Conservation (phyloP, 2,888 invertebrate genomes). For the Bimastos eiseni region DNA sequence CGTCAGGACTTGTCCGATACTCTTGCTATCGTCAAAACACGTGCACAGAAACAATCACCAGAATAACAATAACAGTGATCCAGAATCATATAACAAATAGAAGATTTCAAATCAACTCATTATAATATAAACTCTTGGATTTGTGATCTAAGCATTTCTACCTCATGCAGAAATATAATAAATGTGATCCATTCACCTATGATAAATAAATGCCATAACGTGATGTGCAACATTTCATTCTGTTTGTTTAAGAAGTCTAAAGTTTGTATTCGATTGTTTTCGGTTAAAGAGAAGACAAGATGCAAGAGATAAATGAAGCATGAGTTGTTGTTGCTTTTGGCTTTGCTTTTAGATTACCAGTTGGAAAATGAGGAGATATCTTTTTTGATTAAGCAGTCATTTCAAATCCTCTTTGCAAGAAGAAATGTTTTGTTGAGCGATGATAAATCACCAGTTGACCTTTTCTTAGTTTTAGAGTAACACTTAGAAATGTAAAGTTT, state of each 20-base stretch:
- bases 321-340: not conserved
- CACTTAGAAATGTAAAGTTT: too few species aligned
- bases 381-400: too few species aligned
- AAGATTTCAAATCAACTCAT: not conserved
- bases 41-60: not conserved
- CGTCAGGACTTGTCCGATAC: not conserved
- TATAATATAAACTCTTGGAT: not conserved
- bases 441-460: too few species aligned
- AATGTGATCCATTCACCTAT: not conserved
- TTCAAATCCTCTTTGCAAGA: too few species aligned
- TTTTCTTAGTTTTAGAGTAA: too few species aligned
- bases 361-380: conserved; percentile 59
- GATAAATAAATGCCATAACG: not conserved
- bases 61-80: too few species aligned
- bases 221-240: too few species aligned
- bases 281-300: not conserved
- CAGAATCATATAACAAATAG: not conserved
- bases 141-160: not conserved
- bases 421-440: too few species aligned
- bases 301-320: not conserved
- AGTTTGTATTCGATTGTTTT: too few species aligned
- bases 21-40: not conserved
- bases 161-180: not conserved
- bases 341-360: conserved; percentile 70
- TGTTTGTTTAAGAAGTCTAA: too few species aligned